A percentile compares a stretch with the other conserved stretches of the same genome.
Evolutionary conservation across 2,888 invertebrate genomes (phyloP).

Genomic region (Phasia obesa): DNA sequence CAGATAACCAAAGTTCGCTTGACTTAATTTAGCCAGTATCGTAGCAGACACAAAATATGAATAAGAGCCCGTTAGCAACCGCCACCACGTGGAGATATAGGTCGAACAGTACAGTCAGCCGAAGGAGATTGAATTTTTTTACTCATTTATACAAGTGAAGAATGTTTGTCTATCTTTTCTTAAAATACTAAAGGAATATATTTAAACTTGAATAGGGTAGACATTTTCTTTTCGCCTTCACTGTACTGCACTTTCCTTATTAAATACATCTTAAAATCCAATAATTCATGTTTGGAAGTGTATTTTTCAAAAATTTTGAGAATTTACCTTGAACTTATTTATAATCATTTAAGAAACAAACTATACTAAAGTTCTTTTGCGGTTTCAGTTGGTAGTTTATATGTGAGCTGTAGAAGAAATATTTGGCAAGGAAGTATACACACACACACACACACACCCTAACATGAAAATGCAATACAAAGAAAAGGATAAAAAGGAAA

Average conservation of each 20-base stretch:
- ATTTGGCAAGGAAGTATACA: constrained; percentile 10
- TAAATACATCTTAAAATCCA: no score
- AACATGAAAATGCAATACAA: constrained; percentile 4
- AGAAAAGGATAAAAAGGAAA: constrained; percentile 37
- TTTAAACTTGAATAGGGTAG: not conserved
- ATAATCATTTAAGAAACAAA: constrained; percentile 41
- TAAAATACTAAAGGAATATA: no score
- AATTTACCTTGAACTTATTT: constrained; percentile 68
- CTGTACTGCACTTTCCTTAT: constrained; percentile 1
- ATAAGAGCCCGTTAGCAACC: no score
- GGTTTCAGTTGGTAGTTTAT: not conserved
- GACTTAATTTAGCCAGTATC: no score
- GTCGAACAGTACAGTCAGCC: no score
- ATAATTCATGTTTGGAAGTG: no score
- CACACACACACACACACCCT: not conserved
- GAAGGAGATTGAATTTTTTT: no score
- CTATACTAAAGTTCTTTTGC: constrained; percentile 12
- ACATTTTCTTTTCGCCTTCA: not conserved
- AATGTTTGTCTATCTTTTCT: no score
- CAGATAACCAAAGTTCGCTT: no score
- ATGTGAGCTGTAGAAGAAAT: not conserved
- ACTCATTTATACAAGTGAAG: no score
- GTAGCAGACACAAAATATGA: no score
- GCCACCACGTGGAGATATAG: no score
- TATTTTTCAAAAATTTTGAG: constrained; percentile 15